phyloP scores from a whole-genome alignment of 2,888 invertebrate species.

The Dascillus cervinus region DNA sequence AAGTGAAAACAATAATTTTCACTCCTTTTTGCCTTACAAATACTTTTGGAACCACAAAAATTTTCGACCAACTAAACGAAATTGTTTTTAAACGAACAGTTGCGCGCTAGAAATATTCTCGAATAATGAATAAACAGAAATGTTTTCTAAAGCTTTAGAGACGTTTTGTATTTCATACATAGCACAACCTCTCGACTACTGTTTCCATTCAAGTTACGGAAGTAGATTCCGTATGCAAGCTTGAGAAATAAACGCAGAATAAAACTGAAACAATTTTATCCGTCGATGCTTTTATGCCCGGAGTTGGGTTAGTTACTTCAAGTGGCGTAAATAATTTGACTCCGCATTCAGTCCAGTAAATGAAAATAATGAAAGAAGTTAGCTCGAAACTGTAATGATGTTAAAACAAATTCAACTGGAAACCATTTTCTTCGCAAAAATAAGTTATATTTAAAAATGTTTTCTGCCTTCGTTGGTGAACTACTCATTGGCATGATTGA shows the following conservation, averaged over 20 bases:
- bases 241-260: slow-evolving; percentile 18
- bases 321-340: slow-evolving; percentile 22
- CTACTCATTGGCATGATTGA: no score
- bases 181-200: no score
- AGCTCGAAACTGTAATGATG: slow-evolving; percentile 15
- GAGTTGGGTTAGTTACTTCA: slow-evolving; percentile 22
- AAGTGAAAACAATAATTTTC: no score
- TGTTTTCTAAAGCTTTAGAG: no score
- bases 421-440: slow-evolving; percentile 10
- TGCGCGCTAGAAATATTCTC: no score
- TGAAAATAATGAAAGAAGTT: slow-evolving; percentile 21
- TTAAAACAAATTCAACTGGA: slow-evolving; percentile 20
- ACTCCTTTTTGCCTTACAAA: no score
- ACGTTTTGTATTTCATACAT: no score
- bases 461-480: not conserved
- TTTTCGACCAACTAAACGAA: no score
- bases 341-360: slow-evolving; percentile 19
- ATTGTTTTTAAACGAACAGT: no score
- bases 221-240: slow-evolving; percentile 6
- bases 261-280: slow-evolving; percentile 28
- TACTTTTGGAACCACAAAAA: no score
- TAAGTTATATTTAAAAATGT: not conserved
- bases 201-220: no score
- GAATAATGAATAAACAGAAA: no score
- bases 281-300: slow-evolving; percentile 22